Evolutionary conservation across 1,140 invertebrate species (phyloP).

Genomic region (Aporrectodea caliginosa): DNA sequence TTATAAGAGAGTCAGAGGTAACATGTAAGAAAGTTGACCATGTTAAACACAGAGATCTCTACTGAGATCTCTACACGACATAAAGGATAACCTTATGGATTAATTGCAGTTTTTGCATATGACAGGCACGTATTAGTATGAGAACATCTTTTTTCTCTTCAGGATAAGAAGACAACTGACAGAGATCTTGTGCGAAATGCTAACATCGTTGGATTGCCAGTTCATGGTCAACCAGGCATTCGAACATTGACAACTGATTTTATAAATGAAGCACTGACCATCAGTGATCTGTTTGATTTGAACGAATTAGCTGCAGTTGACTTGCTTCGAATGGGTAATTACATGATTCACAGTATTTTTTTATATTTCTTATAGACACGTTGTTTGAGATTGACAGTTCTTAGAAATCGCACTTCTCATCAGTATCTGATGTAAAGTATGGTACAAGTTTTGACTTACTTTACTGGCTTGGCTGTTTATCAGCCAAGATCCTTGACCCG

Average conservation of each 20-base stretch:
- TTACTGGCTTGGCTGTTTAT: too few relatives aligned
- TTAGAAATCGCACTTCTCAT: too few relatives aligned
- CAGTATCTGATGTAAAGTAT: too few relatives aligned
- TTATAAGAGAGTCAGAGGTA: not conserved
- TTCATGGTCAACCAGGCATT: conserved; percentile 69
- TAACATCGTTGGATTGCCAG: conserved; percentile 70
- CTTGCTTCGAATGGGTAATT: conserved; percentile 74
- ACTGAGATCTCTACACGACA: not conserved
- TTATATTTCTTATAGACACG: too few relatives aligned
- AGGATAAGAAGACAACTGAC: conserved; percentile 74
- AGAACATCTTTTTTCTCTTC: conserved; percentile 17
- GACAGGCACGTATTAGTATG: not conserved
- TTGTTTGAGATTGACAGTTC: too few relatives aligned
- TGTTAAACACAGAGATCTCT: not conserved
- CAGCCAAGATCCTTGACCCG: too few relatives aligned
- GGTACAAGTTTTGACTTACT: too few relatives aligned
- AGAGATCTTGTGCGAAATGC: conserved; percentile 76
- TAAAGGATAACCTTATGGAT: not conserved
- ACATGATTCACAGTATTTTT: too few relatives aligned
- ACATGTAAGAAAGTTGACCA: not conserved
- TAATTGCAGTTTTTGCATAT: not conserved
- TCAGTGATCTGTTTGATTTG: conserved; percentile 90
- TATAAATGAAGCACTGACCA: conserved; percentile 82
- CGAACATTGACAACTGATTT: conserved; percentile 76
- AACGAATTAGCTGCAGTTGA: conserved; percentile 87